Evolutionary conservation across 2,888 invertebrate genomes (phyloP).

Genomic region (Polia nebulosa): DNA sequence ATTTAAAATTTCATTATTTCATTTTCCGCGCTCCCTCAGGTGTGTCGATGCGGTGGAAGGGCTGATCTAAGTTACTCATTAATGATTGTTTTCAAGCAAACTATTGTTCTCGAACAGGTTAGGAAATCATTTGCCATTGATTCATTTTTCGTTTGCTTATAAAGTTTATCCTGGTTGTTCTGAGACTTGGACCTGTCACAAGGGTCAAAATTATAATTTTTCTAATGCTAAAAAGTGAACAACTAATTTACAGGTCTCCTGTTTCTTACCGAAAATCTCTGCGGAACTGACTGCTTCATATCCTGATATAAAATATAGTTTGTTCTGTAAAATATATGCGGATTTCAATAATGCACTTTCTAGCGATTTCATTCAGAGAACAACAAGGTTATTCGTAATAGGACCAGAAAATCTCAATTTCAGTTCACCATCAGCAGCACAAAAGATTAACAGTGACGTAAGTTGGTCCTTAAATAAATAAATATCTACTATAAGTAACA

Average conservation of each 20-base stretch:
- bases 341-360: slow-evolving; percentile 33
- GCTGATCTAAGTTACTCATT: slow-evolving; percentile 1
- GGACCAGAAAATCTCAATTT: slow-evolving; percentile 58
- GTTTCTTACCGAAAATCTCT: slow-evolving; percentile 27
- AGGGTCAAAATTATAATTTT: not conserved
- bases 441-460: slow-evolving; percentile 56
- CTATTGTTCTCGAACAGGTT: slow-evolving; percentile 28
- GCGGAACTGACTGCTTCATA: slow-evolving; percentile 7
- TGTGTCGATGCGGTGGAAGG: slow-evolving; percentile 18
- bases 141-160: not conserved
- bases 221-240: not conserved
- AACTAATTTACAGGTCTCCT: slow-evolving; percentile 38
- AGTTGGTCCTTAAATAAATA: slow-evolving; percentile 2
- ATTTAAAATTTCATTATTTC: not conserved
- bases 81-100: slow-evolving; percentile 13
- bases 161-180: not conserved
- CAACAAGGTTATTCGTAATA: slow-evolving; percentile 31
- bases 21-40: not conserved
- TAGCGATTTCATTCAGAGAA: slow-evolving; percentile 32
- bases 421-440: slow-evolving; percentile 40
- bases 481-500: not conserved
- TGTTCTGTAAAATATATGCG: slow-evolving; percentile 53
- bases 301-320: slow-evolving; percentile 23
- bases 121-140: not conserved
- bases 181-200: not conserved